Evolutionary conservation across 1,140 invertebrate species (phyloP).

Genomic region (Drosophila nigrodunni): DNA sequence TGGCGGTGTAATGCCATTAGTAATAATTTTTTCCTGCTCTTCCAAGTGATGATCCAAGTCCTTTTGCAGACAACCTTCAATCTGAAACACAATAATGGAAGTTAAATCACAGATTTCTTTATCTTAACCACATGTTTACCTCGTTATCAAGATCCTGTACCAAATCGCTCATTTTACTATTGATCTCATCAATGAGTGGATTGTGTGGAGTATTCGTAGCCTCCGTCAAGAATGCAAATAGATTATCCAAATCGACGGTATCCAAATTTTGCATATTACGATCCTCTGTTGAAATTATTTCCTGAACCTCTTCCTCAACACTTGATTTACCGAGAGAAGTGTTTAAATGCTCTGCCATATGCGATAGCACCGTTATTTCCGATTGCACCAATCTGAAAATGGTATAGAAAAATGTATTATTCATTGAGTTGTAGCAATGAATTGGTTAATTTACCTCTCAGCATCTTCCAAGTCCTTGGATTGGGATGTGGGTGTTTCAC

Average conservation of each 20-base stretch:
- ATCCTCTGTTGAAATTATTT: conserved; percentile 25
- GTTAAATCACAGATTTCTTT: neutral
- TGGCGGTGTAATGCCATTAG: conserved; percentile 87
- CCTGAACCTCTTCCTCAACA: conserved; percentile 12
- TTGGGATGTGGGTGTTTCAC: conserved; percentile 77
- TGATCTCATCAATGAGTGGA: conserved; percentile 92
- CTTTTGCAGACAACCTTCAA: conserved; percentile 49
- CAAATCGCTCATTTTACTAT: conserved; percentile 92
- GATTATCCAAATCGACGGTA: conserved; percentile 95
- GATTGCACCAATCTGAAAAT: conserved; percentile 89
- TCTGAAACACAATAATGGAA: conserved; percentile 33
- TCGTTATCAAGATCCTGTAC: conserved; percentile 92
- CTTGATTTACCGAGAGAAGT: conserved; percentile 85
- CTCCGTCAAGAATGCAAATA: conserved; percentile 96
- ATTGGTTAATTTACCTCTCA: conserved; percentile 84
- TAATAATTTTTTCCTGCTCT: conserved; percentile 58
- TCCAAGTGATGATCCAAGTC: neutral
- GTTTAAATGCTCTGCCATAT: conserved; percentile 92
- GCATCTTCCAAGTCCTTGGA: conserved; percentile 85
- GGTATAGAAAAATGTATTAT: neutral
- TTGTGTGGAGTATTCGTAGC: conserved; percentile 87
- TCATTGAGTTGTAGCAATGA: neutral
- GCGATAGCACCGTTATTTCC: conserved; percentile 90
- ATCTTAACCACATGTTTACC: conserved; percentile 40
- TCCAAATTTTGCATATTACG: conserved; percentile 85